Percentiles rank a stretch among this genome's conserved stretches.
phyloP scores from a whole-genome alignment of 2,113 vertebrate species.

The Corythaeola cristata region DNA sequence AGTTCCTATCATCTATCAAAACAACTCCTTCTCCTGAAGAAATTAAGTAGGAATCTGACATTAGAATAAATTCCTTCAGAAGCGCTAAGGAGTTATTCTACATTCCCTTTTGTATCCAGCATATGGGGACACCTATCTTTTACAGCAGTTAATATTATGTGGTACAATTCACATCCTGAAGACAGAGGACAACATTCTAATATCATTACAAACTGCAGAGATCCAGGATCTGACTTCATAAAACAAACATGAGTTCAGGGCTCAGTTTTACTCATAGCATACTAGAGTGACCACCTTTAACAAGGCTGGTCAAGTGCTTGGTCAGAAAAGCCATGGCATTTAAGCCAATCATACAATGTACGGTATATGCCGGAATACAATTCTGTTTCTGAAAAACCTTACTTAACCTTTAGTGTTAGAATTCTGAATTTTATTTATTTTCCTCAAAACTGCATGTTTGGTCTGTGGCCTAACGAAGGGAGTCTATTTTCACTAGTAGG shows the following conservation, averaged over 20 bases:
- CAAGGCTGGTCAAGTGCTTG: neutral
- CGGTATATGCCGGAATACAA: neutral
- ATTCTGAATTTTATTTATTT: neutral
- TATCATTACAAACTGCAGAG: neutral
- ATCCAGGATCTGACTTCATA: neutral
- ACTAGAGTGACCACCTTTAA: neutral
- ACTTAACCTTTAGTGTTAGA: neutral
- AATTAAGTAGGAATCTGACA: neutral
- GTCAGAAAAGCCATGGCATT: neutral
- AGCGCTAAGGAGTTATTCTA: neutral
- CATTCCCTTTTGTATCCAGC: neutral
- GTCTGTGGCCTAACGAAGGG: neutral
- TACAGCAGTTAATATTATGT: neutral
- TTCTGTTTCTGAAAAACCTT: neutral
- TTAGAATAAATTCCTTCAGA: neutral
- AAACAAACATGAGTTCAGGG: rapidly evolving
- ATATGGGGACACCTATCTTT: neutral
- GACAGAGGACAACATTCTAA: neutral
- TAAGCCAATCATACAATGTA: neutral
- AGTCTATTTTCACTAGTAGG: neutral
- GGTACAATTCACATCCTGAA: neutral
- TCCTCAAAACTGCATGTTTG: neutral
- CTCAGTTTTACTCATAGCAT: neutral
- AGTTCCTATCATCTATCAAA: neutral
- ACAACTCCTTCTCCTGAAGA: neutral